phyloP scores from a whole-genome alignment of 1,140 invertebrate genomes.

The Hylaeus volcanicus region DNA sequence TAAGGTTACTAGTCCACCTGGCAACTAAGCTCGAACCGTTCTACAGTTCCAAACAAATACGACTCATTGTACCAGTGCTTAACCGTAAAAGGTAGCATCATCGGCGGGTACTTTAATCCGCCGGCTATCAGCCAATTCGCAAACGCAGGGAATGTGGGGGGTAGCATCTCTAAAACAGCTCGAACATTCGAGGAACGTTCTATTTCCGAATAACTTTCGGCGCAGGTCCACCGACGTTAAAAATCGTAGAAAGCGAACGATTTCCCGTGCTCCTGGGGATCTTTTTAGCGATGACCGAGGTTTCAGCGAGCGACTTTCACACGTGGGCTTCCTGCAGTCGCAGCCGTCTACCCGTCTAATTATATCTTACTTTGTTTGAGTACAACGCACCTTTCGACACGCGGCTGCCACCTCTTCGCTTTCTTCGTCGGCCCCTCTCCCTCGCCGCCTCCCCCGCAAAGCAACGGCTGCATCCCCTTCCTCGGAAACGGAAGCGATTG shows the following conservation, averaged over 20 bases:
- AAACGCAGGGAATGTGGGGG: neutral
- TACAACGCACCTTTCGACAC: constrained; percentile 79
- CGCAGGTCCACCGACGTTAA: constrained; percentile 11
- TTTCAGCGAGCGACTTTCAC: constrained; percentile 62
- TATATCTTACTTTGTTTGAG: constrained; percentile 80
- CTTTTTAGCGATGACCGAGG: constrained; percentile 64
- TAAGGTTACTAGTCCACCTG: too few species aligned
- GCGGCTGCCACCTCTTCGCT: constrained; percentile 60
- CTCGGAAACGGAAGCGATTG: constrained; percentile 51
- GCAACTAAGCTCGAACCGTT: neutral
- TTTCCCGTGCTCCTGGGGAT: constrained; percentile 48
- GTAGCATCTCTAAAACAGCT: neutral
- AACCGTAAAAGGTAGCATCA: too few species aligned
- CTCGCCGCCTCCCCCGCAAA: constrained; percentile 10
- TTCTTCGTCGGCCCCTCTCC: constrained; percentile 52
- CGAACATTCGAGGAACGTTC: constrained; percentile 33
- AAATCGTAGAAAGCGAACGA: constrained; percentile 59
- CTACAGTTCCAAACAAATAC: neutral
- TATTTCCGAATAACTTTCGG: constrained; percentile 52
- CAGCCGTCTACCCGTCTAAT: constrained; percentile 73
- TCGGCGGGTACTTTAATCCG: too few species aligned
- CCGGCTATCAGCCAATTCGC: too few species aligned
- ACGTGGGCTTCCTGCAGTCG: constrained; percentile 60
- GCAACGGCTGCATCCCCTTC: neutral
- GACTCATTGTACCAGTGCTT: too few species aligned